Evolutionary conservation across 2,888 invertebrate genomes (phyloP).

Genomic region (Nephrotoma appendiculata): DNA sequence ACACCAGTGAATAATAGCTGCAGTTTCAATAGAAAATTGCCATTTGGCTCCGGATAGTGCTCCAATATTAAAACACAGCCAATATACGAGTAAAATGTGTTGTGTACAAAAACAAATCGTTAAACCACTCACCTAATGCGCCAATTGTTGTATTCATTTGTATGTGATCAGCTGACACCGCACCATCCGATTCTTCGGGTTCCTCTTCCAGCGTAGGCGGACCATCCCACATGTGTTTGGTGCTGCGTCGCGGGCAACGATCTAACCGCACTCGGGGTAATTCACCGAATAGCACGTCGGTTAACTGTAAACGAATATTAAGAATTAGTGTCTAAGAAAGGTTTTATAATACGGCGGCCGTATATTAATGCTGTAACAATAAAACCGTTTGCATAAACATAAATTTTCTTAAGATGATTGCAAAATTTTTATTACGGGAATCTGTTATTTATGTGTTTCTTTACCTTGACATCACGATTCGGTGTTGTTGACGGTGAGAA

Average conservation of each 20-base stretch:
- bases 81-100: too few species aligned
- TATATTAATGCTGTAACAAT: not conserved
- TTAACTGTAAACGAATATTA: conserved; percentile 19
- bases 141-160: conserved; percentile 31
- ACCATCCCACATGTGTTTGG: conserved; percentile 36
- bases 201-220: conserved; percentile 47
- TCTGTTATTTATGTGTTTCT: not conserved
- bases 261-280: conserved; percentile 50
- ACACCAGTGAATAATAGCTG: too few species aligned
- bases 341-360: not conserved
- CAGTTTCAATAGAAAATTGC: too few species aligned
- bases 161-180: conserved; percentile 17
- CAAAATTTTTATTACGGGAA: not conserved
- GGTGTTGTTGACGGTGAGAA: conserved; percentile 24
- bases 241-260: conserved; percentile 44
- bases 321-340: too few species aligned
- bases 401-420: not conserved
- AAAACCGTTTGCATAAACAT: not conserved
- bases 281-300: conserved; percentile 31
- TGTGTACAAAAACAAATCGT: not conserved
- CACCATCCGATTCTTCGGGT: conserved; percentile 36
- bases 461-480: conserved; percentile 31
- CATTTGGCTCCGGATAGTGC: too few species aligned
- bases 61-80: too few species aligned
- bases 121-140: conserved; percentile 28